Base-by-base conservation (phyloP, 2,113 vertebrate genomes). In the Labeo rohita region DNA sequence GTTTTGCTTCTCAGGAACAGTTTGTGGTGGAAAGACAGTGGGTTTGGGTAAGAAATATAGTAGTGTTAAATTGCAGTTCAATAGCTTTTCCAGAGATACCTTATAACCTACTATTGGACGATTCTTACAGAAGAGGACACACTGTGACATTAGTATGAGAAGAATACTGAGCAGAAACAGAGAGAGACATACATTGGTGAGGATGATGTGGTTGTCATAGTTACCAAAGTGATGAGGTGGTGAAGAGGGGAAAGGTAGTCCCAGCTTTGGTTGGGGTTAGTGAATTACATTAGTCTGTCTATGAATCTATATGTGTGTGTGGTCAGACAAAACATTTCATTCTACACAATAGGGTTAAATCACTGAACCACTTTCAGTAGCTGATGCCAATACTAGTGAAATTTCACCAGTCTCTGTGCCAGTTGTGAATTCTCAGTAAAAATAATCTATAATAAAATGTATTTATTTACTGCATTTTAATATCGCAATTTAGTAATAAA, bases 121-220 rank as follows among this genome's bases (percentile, higher is more conserved):
- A 36, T 80, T 45, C 78, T 61, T 47, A 23, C 39, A 65, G 21
- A 80, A 47, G 56, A 65, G 56, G 54, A 77, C 75, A 77, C 49
- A 6, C 75, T 77, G 75, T 80, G 77, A 63, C 61, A 68, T 52
- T 70, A 36, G 63, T 70, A 50, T 52, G 63, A 72, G 50, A 59
- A 12, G 49, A 72, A 56, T 45, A 43, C 63, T 70, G 80, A 82
- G 23, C 45, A 52, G 15, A 34, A 39, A 52, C 9, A 36, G 15
- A 36, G 50, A 47, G n/a, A 66, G n/a, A 65, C 45, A 3, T 68
- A 12, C 52, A 70, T 21, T 52, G 65, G 16, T 82, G 63, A 70
- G 47, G 47, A 82, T 82, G 45, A 82, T 82, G 80, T 52, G 80
- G 80, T 70, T 82, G 80, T 54, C 65, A 52, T 82, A 82, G 80